phyloP scores from a whole-genome alignment of 1,140 invertebrate genomes.

The Drosophila pallidifrons region DNA sequence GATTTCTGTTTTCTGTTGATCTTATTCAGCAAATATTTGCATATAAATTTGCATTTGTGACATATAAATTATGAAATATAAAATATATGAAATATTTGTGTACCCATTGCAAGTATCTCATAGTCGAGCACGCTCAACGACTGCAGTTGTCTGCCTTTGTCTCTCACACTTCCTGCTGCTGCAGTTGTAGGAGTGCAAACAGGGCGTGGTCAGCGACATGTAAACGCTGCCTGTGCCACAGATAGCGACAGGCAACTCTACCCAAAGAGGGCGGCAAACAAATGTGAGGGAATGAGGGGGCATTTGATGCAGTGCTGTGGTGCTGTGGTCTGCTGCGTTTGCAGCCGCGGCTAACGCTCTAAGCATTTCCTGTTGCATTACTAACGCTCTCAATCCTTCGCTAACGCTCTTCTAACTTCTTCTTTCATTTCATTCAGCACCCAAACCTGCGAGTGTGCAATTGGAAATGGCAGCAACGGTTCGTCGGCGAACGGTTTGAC shows the following conservation, averaged over 20 bases:
- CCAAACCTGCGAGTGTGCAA: conserved; percentile 85
- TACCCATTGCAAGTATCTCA: no score
- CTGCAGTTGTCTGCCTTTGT: no score
- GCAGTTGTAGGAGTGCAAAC: conserved; percentile 6
- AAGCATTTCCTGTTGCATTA: conserved; percentile 58
- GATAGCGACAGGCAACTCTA: conserved; percentile 29
- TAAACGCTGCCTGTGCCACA: conserved; percentile 49
- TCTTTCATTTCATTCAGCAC: conserved; percentile 47
- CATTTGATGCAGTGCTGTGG: not conserved
- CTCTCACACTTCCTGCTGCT: not conserved
- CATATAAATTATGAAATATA: no score
- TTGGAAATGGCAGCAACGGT: conserved; percentile 86
- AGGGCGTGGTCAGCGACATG: conserved; percentile 47
- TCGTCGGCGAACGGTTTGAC: conserved; percentile 72
- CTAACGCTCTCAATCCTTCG: conserved; percentile 45
- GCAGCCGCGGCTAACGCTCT: conserved; percentile 11
- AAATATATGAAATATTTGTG: no score
- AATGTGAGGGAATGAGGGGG: no score
- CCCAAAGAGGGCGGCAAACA: not conserved
- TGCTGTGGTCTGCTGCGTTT: not conserved
- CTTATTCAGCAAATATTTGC: no score
- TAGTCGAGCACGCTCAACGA: no score
- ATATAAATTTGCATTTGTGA: no score
- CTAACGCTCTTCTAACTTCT: not conserved
- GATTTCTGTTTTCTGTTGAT: no score